Evolutionary conservation across 2,797 vertebrate genomes (phyloP).

Genomic region (Rhinophrynus dorsalis): DNA sequence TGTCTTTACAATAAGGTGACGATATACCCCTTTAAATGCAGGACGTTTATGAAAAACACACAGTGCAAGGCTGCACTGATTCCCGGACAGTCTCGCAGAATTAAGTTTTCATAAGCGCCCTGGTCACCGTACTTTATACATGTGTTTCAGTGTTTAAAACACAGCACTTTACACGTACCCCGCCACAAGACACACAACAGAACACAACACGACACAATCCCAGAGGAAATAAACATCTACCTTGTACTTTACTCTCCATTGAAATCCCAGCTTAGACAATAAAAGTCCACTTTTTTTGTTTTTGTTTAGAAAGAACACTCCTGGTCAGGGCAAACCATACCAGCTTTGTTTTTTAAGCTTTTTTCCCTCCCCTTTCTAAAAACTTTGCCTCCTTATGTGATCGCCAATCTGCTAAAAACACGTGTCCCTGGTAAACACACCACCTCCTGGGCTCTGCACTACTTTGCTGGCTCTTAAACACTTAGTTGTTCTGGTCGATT

Average conservation of each 20-base stretch:
- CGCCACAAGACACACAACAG: slow-evolving; percentile 10
- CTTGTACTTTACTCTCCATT: slow-evolving; percentile 83
- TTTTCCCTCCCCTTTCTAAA: not conserved
- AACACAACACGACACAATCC: slow-evolving; percentile 18
- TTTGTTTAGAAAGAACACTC: slow-evolving; percentile 62
- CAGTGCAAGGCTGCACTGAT: no score
- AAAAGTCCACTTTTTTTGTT: slow-evolving; percentile 47
- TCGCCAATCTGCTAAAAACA: slow-evolving; percentile 6
- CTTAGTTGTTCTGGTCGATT: not conserved
- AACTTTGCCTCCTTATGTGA: slow-evolving; percentile 25
- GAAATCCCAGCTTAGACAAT: slow-evolving; percentile 64
- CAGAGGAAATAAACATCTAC: slow-evolving; percentile 53
- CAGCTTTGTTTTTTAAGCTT: slow-evolving; percentile 3
- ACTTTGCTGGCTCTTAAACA: slow-evolving; percentile 10
- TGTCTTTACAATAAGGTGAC: no score
- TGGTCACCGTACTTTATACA: no score
- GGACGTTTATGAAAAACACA: no score
- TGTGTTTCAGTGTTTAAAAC: no score
- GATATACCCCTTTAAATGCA: no score
- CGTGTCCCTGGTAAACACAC: slow-evolving; percentile 54
- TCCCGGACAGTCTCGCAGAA: no score
- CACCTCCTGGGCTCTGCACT: slow-evolving; percentile 62
- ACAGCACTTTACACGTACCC: no score
- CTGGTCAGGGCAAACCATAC: slow-evolving; percentile 42
- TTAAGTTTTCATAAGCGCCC: no score